Base-by-base conservation (phyloP, 1,140 invertebrate species). In the Neodiprion lecontei region DNA sequence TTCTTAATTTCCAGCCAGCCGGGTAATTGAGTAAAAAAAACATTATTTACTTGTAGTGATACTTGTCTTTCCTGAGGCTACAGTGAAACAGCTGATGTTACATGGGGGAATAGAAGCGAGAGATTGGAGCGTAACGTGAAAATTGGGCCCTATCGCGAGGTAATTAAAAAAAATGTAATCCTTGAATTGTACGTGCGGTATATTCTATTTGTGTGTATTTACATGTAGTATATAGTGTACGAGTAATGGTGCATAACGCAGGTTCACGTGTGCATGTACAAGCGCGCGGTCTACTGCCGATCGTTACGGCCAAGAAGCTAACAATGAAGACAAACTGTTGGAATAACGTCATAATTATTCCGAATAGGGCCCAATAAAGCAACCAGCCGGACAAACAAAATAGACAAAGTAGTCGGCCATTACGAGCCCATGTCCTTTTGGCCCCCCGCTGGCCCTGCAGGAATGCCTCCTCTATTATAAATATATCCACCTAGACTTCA, bases 381-480 rank as follows among this genome's bases (percentile, higher is more conserved):
- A 21, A 21, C 23, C 14, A 50, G 48, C 23, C 65, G 50, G 21
- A 67, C 48, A 79, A 80, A 76, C 78, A 81, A 82, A 80, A 82
- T 84, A 82, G 82, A 81, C 80, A 82, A 84, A 84, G 81, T 82
- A 80, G 81, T 74, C 73, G 74, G 78, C 74, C 80, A 83, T 83
- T 85, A 83, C 81, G 80, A 74, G 79, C 80, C 80, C 83, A 83
- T 85, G 81, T 85, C 84, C 81, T 80, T 80, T 82, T 74, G 82
- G 81, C 82, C 81, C 82, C 84, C 82, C 84, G 84, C 81, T 83
- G 80, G 79, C 78, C 74, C 76, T 77, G 76, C 75, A 79, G 81
- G 81, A 84, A 82, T 83, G 80, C 83, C 79, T 78, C 77, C 67
- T 77, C 82, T 82, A 83, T 83, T 85, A 83, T 84, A 84, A 84